Base-by-base conservation (phyloP, 2,113 vertebrate species). In the Ovibos moschatus region DNA sequence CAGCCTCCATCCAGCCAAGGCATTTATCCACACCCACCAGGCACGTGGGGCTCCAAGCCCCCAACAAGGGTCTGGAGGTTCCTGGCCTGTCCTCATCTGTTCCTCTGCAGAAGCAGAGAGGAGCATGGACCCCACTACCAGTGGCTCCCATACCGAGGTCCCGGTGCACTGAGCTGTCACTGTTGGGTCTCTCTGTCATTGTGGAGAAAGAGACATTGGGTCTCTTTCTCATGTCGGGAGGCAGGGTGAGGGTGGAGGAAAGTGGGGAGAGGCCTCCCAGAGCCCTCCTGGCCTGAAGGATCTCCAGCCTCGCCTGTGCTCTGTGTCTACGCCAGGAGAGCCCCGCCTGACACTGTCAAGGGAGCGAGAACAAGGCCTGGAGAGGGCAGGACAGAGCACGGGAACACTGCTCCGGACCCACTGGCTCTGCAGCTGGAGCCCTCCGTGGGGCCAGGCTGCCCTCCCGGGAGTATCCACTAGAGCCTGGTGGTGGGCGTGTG, bases 391-490 rank as follows among this genome's bases (percentile, higher is more conserved):
- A 19, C 55, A 16, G 28, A 12, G 53, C 25, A 21, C 2, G 0
- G 14, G 28, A 13, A 58, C 51, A 74, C 28, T 11, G 67, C 21
- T 33, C 7, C 0, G 0, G 53, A 5, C 10, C 4, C 40, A 25
- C 40, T 11, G 53, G 25, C n/a, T 17, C 5, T 57, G 51, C n/a
- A 15, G 36, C 82, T 40, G 14, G 23, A 55, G 82, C 23, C 51
- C 15, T 53, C 53, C 2, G 2, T 58, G n/a, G 53, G 14, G 2
- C 57, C 84, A 30, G 16, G 2, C 33, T 36, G 43, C 14, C 40
- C 8, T 47, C 7, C 12, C 0, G 7, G 51, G 71, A 6, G 55
- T 1, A 12, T 19, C 47, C 62, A 1, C 5, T 7, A 17, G 47
- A 71, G 86, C 47, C 62, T 86, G 23, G 3, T 51, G 62, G 7